Evolutionary conservation across 2,888 invertebrate species (phyloP), one percentile per base, ranked within the genome.

Genomic region (Pharmacophagus antenor): DNA sequence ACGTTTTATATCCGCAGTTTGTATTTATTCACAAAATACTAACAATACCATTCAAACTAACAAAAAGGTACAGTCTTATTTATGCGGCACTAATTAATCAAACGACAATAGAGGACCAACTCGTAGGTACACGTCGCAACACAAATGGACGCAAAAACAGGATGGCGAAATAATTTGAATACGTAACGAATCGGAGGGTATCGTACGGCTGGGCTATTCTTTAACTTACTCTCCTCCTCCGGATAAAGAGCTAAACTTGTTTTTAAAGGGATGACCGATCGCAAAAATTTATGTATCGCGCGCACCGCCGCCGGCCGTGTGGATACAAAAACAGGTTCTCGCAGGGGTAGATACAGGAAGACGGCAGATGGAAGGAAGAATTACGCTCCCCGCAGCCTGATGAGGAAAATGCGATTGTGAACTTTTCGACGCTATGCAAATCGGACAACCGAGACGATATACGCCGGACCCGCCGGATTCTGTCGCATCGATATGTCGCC

Each of bases 211-310:
- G 82, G 70, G 77, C 86, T 82, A 88, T 89, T 88, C 88, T 89
- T 89, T 79, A 86, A 85, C 85, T 84, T 83, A 77, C 84, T 87
- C 82, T 81, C 77, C 82, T 81, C 77, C 77, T 75, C 74, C 73
- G 85, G 84, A 89, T 89, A 87, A 88, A 89, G 88, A 88, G 89
- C 86, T 88, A 85, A 89, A 89, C 88, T 88, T 88, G 88, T 88
- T 88, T 89, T 91, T 86, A 90, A n/a, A 90, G 90, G 91, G 91
- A 91, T 90, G 91, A 88, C 91, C 91, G 88, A 85, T 87, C 81
- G 85, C 84, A 82, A 75, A 87, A 89, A 91, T 91, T 87, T 91
- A 90, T 91, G 89, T 90, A 90, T 88, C 87, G 84, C 79, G 78
- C 80, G 84, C 82, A 83, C 68, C 72, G 89, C 89, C 88, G 86